phyloP scores from a whole-genome alignment of 2,888 invertebrate genomes.

The Tortrix viridana region DNA sequence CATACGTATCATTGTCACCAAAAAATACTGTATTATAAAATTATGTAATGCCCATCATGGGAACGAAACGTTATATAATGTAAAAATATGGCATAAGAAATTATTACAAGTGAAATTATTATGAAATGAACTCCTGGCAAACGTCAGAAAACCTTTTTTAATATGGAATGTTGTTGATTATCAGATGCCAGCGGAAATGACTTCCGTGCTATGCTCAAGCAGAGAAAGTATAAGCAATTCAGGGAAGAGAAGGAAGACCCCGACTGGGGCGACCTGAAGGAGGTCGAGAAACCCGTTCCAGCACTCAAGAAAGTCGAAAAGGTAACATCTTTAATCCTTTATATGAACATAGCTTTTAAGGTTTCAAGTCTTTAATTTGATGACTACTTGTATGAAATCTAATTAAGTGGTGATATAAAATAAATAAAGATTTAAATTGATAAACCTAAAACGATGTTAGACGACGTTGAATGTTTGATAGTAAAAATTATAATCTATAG shows the following conservation, averaged over 20 bases:
- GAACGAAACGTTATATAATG: too few relatives aligned
- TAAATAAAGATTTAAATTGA: conserved; percentile 23
- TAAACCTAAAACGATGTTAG: conserved; percentile 31
- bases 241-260: conserved; percentile 95
- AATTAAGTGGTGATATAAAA: conserved; percentile 69
- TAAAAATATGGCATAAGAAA: too few relatives aligned
- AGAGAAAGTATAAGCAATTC: conserved; percentile 97
- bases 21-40: too few relatives aligned
- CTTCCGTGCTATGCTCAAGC: conserved; percentile 99
- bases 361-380: background rate
- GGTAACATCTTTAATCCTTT: conserved; percentile 84
- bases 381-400: background rate
- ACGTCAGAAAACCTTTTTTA: too few relatives aligned
- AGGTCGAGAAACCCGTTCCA: conserved; percentile 93
- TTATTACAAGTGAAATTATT: too few relatives aligned
- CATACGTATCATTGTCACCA: too few relatives aligned
- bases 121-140: too few relatives aligned
- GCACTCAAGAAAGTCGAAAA: conserved; percentile 96
- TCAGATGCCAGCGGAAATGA: conserved; percentile 98
- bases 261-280: conserved; percentile 97
- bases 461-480: conserved; percentile 19
- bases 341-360: conserved; percentile 6
- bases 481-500: conserved; percentile 22
- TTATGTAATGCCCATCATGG: too few relatives aligned
- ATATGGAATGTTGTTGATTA: conserved; percentile 2